phyloP scores from a whole-genome alignment of 2,888 invertebrate species.

The Diadegma fenestrale region DNA sequence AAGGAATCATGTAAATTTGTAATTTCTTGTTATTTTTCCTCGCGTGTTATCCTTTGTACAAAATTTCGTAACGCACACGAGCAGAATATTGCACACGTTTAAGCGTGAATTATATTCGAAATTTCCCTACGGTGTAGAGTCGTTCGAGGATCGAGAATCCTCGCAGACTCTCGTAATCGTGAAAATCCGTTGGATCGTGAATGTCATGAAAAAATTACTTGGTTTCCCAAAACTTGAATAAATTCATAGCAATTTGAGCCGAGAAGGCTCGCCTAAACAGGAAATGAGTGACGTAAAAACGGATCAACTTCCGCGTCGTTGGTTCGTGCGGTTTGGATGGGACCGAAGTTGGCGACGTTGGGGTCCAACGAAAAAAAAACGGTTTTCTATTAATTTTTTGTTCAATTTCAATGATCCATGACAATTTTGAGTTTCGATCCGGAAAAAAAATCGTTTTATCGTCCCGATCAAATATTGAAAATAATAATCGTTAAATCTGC shows the following conservation, averaged over 20 bases:
- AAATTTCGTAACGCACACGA: constrained; percentile 56
- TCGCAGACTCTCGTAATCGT: not conserved
- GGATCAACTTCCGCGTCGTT: constrained; percentile 26
- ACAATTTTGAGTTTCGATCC: too few relatives aligned
- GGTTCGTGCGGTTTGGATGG: constrained; percentile 30
- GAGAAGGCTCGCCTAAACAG: constrained; percentile 31
- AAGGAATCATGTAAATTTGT: constrained; percentile 57
- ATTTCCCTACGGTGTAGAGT: not conserved
- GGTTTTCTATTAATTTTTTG: too few relatives aligned
- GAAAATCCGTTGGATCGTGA: not conserved
- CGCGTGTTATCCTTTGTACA: constrained; percentile 57
- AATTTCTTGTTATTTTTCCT: constrained; percentile 15
- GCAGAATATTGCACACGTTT: constrained; percentile 51
- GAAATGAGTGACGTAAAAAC: constrained; percentile 44
- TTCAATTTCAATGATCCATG: too few relatives aligned
- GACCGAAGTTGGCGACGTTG: too few relatives aligned
- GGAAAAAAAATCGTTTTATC: too few relatives aligned
- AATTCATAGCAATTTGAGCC: constrained; percentile 1
- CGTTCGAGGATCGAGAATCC: constrained; percentile 13
- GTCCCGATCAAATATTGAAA: too few relatives aligned
- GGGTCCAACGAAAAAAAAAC: too few relatives aligned
- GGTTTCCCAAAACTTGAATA: constrained; percentile 1
- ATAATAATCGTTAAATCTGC: too few relatives aligned
- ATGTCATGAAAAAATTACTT: not conserved
- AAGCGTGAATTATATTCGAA: not conserved